Conservation (phyloP, 2,113 vertebrate species). For the Carettochelys insculpta region DNA sequence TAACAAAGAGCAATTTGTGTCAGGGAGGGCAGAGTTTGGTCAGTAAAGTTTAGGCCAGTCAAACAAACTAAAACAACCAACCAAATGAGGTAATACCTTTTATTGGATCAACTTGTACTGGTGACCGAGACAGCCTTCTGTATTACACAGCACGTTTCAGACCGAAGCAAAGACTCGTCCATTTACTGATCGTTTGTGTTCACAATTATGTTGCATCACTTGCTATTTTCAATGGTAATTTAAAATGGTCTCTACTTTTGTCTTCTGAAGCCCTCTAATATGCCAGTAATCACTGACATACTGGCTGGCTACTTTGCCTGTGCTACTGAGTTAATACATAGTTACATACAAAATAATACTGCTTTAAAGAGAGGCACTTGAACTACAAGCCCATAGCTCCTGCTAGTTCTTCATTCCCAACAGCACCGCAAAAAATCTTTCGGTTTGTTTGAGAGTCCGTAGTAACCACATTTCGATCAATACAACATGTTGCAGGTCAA, state of each 20-base stretch:
- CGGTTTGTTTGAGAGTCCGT: not conserved
- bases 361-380: not conserved
- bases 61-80: fast-evolving
- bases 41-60: not conserved
- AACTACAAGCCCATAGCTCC: not conserved
- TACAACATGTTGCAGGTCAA: slow-evolving; percentile 22
- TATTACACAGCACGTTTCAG: not conserved
- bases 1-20: not conserved
- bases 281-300: fast-evolving
- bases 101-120: too few relatives aligned
- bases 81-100: not conserved
- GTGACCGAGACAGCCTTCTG: not conserved
- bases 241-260: not conserved
- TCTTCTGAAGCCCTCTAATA: not conserved
- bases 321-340: not conserved
- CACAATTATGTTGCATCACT: not conserved
- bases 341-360: not conserved
- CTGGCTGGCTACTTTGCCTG: not conserved
- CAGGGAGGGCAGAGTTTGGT: fast-evolving
- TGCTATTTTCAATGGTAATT: not conserved
- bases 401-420: not conserved
- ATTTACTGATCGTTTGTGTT: too few relatives aligned
- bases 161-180: fast-evolving
- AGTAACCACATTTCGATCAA: not conserved
- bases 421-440: slow-evolving; percentile 36